Evolutionary conservation across 2,113 vertebrate genomes (phyloP), one percentile per base, ranked within the genome.

Genomic region (Sylvia atricapilla): DNA sequence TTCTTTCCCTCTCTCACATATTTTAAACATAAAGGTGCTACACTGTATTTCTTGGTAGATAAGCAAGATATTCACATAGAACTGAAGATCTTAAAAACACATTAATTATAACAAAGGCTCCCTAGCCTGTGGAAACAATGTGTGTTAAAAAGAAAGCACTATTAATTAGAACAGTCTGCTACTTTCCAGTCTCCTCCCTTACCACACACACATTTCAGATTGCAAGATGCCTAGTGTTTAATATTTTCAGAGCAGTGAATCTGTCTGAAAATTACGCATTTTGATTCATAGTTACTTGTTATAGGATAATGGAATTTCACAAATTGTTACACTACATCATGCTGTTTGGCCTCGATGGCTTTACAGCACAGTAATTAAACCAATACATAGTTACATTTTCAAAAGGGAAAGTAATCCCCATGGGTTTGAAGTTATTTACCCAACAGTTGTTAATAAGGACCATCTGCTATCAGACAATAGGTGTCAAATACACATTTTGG

Each of bases 381-480:
- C 93, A 92, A 92, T 84, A 78, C 85, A 93, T 0, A 75, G 82
- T 64, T 72, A 81, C 44, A 92, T 78, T 96, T 97, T 96, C 95
- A 96, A 92, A 96, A 84, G 56, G n/a, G 43, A 95, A 97, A 95
- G 88, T 66, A 86, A 50, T 90, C 90, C 85, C 93, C 64, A 23
- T 9, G 89, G 90, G 44, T 78, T 68, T 92, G 52, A 93, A 96
- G 93, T 95, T 96, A 96, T 96, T 97, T 95, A 94, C 85, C 80
- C 93, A 89, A 93, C 76, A 92, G 76, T 93, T 96, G 83, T 87
- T 97, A 97, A 96, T 93, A 95, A 89, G 0, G 28, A 96, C 92
- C 95, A 97, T 93, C 95, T 96, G 96, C 88, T 93, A 92, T 96
- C 96, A 87, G 76, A 96, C 90, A 97, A 97, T 95, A 96, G 93